Base-by-base conservation (phyloP, 2,888 invertebrate genomes). In the Melinopterus prodromus region DNA sequence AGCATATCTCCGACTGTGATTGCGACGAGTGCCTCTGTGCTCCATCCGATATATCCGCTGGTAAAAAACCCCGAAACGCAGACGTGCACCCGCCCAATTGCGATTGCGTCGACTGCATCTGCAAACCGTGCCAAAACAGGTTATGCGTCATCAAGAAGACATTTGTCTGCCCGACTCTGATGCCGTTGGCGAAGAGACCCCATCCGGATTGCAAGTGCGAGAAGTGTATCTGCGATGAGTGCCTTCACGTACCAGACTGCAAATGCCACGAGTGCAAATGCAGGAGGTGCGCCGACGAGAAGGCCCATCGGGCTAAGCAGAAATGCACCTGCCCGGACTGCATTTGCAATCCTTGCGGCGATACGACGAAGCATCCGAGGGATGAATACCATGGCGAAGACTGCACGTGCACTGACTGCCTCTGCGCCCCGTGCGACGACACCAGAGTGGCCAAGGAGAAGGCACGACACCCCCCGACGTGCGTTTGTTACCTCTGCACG, bases 151-250 rank as follows among this genome's bases (percentile, higher is more conserved):
- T 16, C 14, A 69, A 53, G 69, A 16, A 35, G 16, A 6, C n/a
- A 4, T 69, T 77, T n/a, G 16, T 36, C 7, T 80, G 79, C 38
- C 72, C 79, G 16, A 16, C 79, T 9, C 36, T 9, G 7, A 16
- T 74, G 69, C 74, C 77, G 5, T 74, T 78, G 2, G 6, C 14
- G 15, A 36, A 70, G 36, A 26, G 16, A 69, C 80, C 81, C 26
- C 81, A 81, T 70, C 79, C 80, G 4, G 79, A 77, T 9, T 82
- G 82, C 38, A 78, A 81, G 37, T 82, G 82, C 75, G 72, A 77
- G 2, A 35, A 78, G 26, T 82, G 83, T n/a, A 5, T 79, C 6
- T 83, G 83, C 69, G 76, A 83, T 38, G 78, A 78, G 37, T 78
- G 80, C 70, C 69, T 80, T 16, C 78, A 83, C 69, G 71, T 74